Base-by-base conservation (phyloP, 2,113 vertebrate species). In the Ochotona princeps region DNA sequence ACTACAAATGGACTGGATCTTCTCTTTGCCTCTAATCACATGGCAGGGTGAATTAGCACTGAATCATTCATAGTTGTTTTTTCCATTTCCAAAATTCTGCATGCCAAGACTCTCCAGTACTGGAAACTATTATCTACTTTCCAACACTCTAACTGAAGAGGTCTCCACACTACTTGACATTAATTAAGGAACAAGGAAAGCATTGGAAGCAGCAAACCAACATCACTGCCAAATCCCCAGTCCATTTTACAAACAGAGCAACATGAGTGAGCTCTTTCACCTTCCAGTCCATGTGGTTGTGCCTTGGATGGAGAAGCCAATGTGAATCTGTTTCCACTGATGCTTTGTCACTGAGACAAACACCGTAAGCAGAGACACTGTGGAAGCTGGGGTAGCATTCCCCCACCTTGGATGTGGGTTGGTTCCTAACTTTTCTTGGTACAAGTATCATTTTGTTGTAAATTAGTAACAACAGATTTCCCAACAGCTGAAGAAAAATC, bases 11-110 rank as follows among this genome's bases (percentile, higher is more conserved):
- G 20, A 92, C 76, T 70, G 32, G 25, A 57, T 17, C n/a, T 47
- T 76, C 87, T 87, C 28, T 26, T 80, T 38, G 25, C 32, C 23
- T 96, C 76, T 89, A 95, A 54, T 38, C 73, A 81, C 76, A 7
- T 69, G 38, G 92, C 87, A 93, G 70, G 81, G 83, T 87, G 92
- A 93, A 83, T 85, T 80, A 75, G 13, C 73, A 38, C n/a, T 66
- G 26, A 88, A 83, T 95, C 47, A 72, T 38, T n/a, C 57, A 83
- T 70, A 65, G 21, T 63, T 15, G 44, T 83, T 65, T 82, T 87
- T 76, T 47, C 7, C 65, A 30, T 23, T 86, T 86, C 67, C 57
- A 54, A 88, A 88, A 80, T 49, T 83, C 23, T n/a, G 30, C 74
- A 47, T 73, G 73, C 70, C 78, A 94, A 87, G 79, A 83, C 13